Evolutionary conservation across 2,888 invertebrate species (phyloP), one percentile per base, ranked within the genome.

Genomic region (Drosophila colorata): DNA sequence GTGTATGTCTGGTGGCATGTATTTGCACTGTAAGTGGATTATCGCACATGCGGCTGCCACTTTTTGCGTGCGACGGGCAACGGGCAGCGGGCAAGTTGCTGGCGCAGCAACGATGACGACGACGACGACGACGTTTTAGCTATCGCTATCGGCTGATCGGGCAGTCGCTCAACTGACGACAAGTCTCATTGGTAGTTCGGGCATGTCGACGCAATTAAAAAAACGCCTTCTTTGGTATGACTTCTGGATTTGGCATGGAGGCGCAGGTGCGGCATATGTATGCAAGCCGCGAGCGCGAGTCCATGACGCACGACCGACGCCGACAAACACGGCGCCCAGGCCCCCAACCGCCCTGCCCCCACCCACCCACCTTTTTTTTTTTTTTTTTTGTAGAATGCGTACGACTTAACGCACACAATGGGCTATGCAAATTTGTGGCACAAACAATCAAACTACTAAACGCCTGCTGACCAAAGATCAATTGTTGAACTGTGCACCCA

Each of bases 131-230:
- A 33, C 31, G 77, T 58, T 57, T 65, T 61, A 61, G 67, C 53
- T 57, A 64, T 65, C 67, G 65, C 55, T 65, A 80, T 76, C 85
- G 65, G 71, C 46, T 53, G 69, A 83, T 82, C 82, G 78, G 74
- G 63, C 83, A 61, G 65, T 64, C 58, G 66, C 78, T 79, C 72
- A 72, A 70, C 65, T 67, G 71, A 77, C 66, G 69, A 73, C 87
- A 69, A 74, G 80, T 78, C 82, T 89, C 80, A 88, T 89, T 90
- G 88, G 78, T 75, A 90, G 89, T 90, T 78, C 73, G 78, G 68
- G 71, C 90, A 90, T 90, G 90, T 90, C 87, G 90, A 72, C 88
- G 90, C 90, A 90, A 90, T 90, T 90, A 90, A 90, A 90, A 88
- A 90, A 88, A 87, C 88, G 90, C 90, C 90, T 90, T 90, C 89